phyloP scores from a whole-genome alignment of 1,140 invertebrate species.

The Trinorchestia longiramus region DNA sequence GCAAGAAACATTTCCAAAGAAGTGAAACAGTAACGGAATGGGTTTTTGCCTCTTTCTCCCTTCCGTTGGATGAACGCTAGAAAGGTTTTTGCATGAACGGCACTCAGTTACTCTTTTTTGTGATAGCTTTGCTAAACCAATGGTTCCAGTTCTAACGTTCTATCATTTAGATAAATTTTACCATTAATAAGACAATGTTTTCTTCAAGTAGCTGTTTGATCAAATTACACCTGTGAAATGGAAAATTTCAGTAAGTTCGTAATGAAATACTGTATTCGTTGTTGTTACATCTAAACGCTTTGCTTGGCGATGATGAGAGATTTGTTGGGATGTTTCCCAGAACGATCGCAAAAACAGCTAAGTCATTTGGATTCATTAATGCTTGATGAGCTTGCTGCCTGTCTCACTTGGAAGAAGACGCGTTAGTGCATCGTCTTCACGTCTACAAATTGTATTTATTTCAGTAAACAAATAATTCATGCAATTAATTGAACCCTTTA shows the following conservation, averaged over 20 bases:
- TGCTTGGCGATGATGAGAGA: neutral
- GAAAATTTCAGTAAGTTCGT: neutral
- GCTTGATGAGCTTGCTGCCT: neutral
- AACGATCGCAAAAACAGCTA: neutral
- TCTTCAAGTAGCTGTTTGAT: neutral
- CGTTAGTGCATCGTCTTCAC: neutral
- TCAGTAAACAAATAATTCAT: neutral
- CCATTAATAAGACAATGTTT: neutral
- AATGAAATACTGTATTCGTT: neutral
- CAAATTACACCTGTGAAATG: neutral
- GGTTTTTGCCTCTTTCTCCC: constrained; percentile 12
- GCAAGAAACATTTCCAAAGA: neutral
- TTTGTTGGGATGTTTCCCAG: neutral
- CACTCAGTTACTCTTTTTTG: neutral
- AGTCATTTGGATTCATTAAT: neutral
- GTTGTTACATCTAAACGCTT: neutral
- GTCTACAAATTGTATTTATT: neutral
- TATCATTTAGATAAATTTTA: neutral
- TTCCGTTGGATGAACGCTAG: neutral
- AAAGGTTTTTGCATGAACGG: neutral
- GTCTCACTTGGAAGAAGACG: neutral
- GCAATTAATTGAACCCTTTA: neutral
- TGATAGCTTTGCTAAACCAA: neutral
- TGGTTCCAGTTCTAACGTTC: neutral
- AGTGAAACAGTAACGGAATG: neutral